Base-by-base conservation (phyloP, 2,113 vertebrate species). In the Cryptoleucopteryx plumbea region DNA sequence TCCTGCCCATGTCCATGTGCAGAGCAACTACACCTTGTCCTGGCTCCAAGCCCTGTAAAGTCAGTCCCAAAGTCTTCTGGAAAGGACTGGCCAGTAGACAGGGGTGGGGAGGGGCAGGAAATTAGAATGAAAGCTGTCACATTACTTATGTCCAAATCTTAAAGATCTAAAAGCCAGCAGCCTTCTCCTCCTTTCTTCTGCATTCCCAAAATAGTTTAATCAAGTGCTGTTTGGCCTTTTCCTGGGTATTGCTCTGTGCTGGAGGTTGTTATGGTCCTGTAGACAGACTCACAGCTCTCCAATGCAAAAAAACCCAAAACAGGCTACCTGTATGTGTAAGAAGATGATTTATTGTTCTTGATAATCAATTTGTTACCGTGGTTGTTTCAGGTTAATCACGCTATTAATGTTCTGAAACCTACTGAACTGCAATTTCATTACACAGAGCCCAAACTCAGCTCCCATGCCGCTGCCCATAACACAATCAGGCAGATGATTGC, bases 391-490 rank as follows among this genome's bases (percentile, higher is more conserved):
- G 88, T 87, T 96, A 96, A 96, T 91, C 45, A 38, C 0, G 0
- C 80, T 93, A 94, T 93, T 95, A 93, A 97, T 96, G 78, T 86
- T 77, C 85, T 42, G 17, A 97, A 96, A 92, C 22, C 70, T 77
- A 13, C 75, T 72, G 90, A 79, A 79, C 85, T 79, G 72, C 32
- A 32, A 36, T 93, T 74, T 88, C 88, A 90, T 88, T 93, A 50
- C 67, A n/a, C 0, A 2, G 58, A 74, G n/a, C 80, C 59, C 80
- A 29, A 36, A 10, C 62, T 13, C 10, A 1, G 34, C 26, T 63
- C 6, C 58, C 5, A 2, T 67, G 67, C 34, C 59, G 40, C 82
- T 72, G 88, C 67, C 66, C 3, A 1, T 36, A 50, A 65, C 62
- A 29, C 72, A 68, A 16, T 8, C 27, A 18, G 56, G 59, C 78